Evolutionary conservation across 2,797 vertebrate species (phyloP).

Genomic region (Tympanoctomys barrerae): DNA sequence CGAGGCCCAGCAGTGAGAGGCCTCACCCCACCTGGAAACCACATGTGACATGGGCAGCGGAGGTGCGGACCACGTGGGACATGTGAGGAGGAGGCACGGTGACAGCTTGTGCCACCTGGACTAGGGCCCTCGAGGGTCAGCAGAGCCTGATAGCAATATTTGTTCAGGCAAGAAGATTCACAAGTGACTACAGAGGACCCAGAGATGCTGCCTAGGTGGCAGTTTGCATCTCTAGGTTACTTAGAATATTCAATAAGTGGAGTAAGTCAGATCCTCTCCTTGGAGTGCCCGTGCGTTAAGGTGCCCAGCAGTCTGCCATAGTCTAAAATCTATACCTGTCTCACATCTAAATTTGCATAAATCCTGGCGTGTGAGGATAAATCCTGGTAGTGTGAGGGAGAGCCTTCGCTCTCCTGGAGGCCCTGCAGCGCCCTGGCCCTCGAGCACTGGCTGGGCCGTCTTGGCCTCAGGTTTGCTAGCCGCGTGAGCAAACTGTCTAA

Average conservation of each 20-base stretch:
- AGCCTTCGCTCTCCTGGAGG: neutral
- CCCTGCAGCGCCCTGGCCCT: neutral
- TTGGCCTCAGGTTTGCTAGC: neutral
- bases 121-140: neutral
- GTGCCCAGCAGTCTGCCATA: neutral
- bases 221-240: constrained; percentile 18
- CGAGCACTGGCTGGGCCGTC: neutral
- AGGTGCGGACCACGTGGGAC: neutral
- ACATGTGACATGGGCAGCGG: neutral
- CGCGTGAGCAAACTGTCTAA: neutral
- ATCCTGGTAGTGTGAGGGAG: neutral
- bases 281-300: neutral
- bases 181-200: neutral
- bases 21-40: neutral
- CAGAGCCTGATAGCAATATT: neutral
- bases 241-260: constrained; percentile 13
- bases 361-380: constrained; percentile 34
- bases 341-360: constrained; percentile 43
- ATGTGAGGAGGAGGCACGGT: neutral
- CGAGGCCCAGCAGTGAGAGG: neutral
- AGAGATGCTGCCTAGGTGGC: neutral
- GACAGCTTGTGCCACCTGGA: neutral
- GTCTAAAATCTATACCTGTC: neutral
- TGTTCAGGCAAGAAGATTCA: neutral
- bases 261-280: neutral